These are phyloP conservation scores for Drosophila ogumai DNA, from an alignment of 1,140 invertebrate genomes.

Conservation along the genomic window DNA sequence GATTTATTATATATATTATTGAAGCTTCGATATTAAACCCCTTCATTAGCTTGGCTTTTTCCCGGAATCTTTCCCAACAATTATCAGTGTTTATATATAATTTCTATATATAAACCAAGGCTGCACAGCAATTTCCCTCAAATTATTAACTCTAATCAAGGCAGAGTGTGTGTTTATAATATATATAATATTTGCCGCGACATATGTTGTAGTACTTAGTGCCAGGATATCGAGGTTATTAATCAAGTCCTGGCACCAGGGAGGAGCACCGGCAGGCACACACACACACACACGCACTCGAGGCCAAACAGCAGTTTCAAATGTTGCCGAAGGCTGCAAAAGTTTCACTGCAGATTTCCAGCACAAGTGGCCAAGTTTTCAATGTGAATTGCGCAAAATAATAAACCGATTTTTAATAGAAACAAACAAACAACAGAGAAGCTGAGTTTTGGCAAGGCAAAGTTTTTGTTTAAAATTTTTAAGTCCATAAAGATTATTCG, in stretches of 20 bases:
- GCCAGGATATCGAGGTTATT: conserved; percentile 29
- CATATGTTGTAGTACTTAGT: conserved; percentile 30
- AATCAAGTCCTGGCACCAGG: conserved; percentile 20
- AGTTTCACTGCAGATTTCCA: not conserved
- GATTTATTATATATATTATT: not conserved
- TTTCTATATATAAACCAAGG: not conserved
- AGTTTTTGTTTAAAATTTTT: not conserved
- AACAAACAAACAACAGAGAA: not conserved
- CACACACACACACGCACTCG: not conserved
- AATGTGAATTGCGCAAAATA: conserved; percentile 4
- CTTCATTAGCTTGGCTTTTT: not conserved
- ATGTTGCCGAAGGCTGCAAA: conserved; percentile 2
- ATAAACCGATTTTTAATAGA: conserved; percentile 4
- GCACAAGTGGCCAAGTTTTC: not conserved
- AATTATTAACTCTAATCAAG: not conserved
- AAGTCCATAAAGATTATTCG: not conserved
- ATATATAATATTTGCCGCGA: conserved; percentile 30
- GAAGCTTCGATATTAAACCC: not conserved
- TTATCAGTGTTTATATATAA: not conserved
- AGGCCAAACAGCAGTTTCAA: conserved; percentile 23
- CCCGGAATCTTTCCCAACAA: not conserved
- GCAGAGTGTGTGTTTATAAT: conserved; percentile 7
- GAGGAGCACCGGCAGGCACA: conserved; percentile 1
- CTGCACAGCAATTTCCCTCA: not conserved
- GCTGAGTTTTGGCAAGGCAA: not conserved